Conservation (phyloP, 1,140 invertebrate genomes). For the Dendrolimus punctatus region DNA sequence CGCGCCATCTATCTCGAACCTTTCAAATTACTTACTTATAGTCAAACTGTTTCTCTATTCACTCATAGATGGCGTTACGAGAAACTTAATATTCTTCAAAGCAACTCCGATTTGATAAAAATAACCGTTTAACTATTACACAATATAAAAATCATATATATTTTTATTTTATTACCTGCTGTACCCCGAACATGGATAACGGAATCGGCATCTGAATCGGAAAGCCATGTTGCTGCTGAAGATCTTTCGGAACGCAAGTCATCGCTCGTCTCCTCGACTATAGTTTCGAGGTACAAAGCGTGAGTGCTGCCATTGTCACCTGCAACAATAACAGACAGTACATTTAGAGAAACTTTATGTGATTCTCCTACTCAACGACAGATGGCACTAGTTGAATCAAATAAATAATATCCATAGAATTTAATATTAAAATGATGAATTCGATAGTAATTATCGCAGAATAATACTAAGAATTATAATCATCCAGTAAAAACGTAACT, state of each 20-base stretch:
- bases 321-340: constrained; percentile 24
- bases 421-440: background rate
- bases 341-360: background rate
- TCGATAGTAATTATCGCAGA: background rate
- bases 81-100: too few species aligned
- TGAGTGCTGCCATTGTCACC: constrained; percentile 63
- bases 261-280: constrained; percentile 84
- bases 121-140: too few species aligned
- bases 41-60: constrained; percentile 12
- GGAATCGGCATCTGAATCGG: constrained; percentile 67
- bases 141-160: too few species aligned
- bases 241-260: constrained; percentile 81
- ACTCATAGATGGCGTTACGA: constrained; percentile 32
- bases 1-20: too few species aligned
- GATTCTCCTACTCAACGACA: constrained; percentile 22
- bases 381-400: constrained; percentile 30
- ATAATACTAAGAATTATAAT: background rate
- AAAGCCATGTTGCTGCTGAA: constrained; percentile 65
- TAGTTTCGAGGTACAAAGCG: constrained; percentile 78
- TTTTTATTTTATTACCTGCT: constrained; percentile 29
- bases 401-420: background rate
- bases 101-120: too few species aligned
- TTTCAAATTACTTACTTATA: too few species aligned
- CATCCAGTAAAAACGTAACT: too few species aligned
- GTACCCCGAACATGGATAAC: constrained; percentile 61